Conservation (phyloP, 2,113 vertebrate species). For the Phaethon lepturus region DNA sequence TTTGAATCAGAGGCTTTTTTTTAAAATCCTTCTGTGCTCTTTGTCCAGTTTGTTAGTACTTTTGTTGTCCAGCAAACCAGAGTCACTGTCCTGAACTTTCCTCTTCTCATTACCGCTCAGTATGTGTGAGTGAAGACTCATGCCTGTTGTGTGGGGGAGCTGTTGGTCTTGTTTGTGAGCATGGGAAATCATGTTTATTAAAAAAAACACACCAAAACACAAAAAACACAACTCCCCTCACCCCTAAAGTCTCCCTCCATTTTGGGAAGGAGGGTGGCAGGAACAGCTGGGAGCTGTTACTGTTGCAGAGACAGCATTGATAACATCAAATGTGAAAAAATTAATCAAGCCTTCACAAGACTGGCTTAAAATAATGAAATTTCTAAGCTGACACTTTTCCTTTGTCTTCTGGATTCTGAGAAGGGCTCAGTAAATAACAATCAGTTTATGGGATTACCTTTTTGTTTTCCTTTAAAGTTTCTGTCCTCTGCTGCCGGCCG, state of each 20-base stretch:
- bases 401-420: neutral
- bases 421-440: neutral
- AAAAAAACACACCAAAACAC: neutral
- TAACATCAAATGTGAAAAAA: neutral
- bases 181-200: neutral
- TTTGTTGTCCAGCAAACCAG: slow-evolving; percentile 12
- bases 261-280: neutral
- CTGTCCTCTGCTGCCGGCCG: accelerated
- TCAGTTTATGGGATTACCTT: neutral
- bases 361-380: neutral
- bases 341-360: neutral
- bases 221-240: neutral
- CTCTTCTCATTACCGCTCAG: neutral
- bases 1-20: slow-evolving; percentile 56
- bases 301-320: neutral
- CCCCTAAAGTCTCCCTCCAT: neutral
- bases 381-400: neutral
- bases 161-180: neutral
- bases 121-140: neutral
- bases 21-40: neutral
- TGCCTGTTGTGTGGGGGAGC: neutral
- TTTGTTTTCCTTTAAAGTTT: neutral
- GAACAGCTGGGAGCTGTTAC: neutral
- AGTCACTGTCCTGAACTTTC: neutral
- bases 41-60: slow-evolving; percentile 19